phyloP scores from a whole-genome alignment of 2,888 invertebrate species.

The Mechanitis messenoides region DNA sequence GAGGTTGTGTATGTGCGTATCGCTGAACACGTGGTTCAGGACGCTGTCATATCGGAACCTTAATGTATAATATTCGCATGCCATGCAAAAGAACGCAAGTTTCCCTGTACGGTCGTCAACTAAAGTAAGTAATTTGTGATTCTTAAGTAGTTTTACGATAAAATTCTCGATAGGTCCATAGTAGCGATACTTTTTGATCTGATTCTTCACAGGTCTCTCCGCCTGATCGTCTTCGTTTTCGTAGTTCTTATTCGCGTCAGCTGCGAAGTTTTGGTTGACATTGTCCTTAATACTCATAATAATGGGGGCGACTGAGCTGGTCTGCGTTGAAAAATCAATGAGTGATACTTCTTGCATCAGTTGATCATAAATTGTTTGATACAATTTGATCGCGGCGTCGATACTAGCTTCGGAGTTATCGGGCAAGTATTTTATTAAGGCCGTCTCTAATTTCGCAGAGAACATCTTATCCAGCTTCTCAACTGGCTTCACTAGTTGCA shows the following conservation, averaged over 20 bases:
- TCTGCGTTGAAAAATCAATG: conserved; percentile 58
- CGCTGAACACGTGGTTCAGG: conserved; percentile 65
- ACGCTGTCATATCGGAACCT: conserved; percentile 70
- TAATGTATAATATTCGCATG: conserved; percentile 68
- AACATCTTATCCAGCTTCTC: conserved; percentile 59
- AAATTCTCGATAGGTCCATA: conserved; percentile 65
- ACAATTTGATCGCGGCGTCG: conserved; percentile 59
- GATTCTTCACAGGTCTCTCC: conserved; percentile 58
- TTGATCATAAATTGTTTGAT: conserved; percentile 54
- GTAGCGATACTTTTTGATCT: conserved; percentile 63
- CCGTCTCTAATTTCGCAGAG: conserved; percentile 51
- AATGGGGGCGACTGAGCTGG: conserved; percentile 65
- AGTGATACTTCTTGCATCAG: conserved; percentile 49
- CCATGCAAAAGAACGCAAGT: conserved; percentile 67
- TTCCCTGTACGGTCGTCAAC: conserved; percentile 69
- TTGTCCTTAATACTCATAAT: conserved; percentile 73
- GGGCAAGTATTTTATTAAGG: conserved; percentile 55
- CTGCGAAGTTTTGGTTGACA: conserved; percentile 66
- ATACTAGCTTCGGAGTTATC: conserved; percentile 66
- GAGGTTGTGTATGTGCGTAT: conserved; percentile 63
- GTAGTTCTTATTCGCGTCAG: conserved; percentile 62
- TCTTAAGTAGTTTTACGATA: conserved; percentile 54
- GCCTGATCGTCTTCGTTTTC: conserved; percentile 64
- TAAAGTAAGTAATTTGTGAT: conserved; percentile 60
- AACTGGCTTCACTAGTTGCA: conserved; percentile 47